Percentiles rank a stretch among this genome's conserved stretches.
These are phyloP conservation scores for Poeciliopsis paucimaculata DNA, from an alignment of 2,797 vertebrate genomes.

Conservation along the genomic window DNA sequence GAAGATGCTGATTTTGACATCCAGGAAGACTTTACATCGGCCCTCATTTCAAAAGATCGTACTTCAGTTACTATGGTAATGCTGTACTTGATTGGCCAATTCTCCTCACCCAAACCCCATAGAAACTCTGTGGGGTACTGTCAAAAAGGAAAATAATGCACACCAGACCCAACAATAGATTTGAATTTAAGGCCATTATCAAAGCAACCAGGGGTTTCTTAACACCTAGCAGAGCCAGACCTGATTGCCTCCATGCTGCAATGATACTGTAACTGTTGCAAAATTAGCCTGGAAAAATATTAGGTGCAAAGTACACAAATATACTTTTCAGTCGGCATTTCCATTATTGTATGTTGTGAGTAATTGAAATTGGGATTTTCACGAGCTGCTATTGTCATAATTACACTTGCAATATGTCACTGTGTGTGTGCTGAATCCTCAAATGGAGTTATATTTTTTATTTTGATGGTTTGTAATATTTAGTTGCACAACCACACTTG, in stretches of 20 bases:
- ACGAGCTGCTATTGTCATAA: neutral
- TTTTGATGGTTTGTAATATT: neutral
- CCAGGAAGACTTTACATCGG: neutral
- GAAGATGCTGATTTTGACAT: neutral
- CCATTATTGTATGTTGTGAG: neutral
- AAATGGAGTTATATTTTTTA: neutral
- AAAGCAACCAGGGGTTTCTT: neutral
- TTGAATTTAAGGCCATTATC: neutral
- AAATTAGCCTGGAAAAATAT: neutral
- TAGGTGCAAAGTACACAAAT: neutral
- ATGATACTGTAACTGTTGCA: neutral
- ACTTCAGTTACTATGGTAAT: neutral
- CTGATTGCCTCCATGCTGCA: neutral
- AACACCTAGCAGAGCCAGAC: neutral
- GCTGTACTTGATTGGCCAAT: neutral
- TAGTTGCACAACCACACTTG: neutral
- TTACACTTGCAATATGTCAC: neutral
- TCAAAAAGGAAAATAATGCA: neutral
- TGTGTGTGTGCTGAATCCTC: neutral
- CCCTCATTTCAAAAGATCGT: neutral
- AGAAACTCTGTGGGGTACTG: neutral
- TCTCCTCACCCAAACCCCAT: neutral
- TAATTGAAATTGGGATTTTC: neutral
- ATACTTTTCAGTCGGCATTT: neutral
- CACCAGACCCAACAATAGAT: neutral